phyloP scores from a whole-genome alignment of 2,888 invertebrate species.

The Trachelus tabidus region DNA sequence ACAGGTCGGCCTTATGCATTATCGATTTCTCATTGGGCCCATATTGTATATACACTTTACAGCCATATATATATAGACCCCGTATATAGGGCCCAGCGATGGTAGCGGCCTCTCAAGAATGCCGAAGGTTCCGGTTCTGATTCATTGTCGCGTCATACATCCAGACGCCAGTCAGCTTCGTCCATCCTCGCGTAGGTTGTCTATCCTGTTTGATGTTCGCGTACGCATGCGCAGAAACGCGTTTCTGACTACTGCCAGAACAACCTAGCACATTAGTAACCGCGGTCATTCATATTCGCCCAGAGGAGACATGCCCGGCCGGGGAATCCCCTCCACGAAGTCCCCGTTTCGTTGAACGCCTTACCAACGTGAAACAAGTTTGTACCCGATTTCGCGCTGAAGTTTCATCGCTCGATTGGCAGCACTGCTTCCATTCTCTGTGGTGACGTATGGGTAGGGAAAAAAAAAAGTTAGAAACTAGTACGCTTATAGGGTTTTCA shows the following conservation, averaged over 20 bases:
- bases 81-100: background rate
- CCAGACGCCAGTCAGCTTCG: conserved; percentile 45
- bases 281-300: conserved; percentile 39
- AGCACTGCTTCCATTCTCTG: background rate
- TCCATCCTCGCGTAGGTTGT: conserved; percentile 31
- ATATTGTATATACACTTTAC: too few species aligned
- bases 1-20: too few species aligned
- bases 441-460: background rate
- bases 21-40: too few species aligned
- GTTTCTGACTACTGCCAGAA: conserved; percentile 14
- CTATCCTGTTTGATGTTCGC: conserved; percentile 8
- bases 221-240: conserved; percentile 25
- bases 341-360: conserved; percentile 36
- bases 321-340: too few species aligned
- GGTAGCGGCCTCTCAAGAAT: conserved; percentile 43
- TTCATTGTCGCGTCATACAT: conserved; percentile 54
- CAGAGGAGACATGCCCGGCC: conserved; percentile 28
- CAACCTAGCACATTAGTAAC: background rate
- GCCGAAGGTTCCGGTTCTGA: conserved; percentile 60
- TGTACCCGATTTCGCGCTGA: too few species aligned
- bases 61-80: too few species aligned
- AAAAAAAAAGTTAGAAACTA: background rate
- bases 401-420: conserved; percentile 19
- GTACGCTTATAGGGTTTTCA: background rate
- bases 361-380: conserved; percentile 33